phyloP scores from a whole-genome alignment of 2,113 vertebrate genomes.

The Lynx canadensis region DNA sequence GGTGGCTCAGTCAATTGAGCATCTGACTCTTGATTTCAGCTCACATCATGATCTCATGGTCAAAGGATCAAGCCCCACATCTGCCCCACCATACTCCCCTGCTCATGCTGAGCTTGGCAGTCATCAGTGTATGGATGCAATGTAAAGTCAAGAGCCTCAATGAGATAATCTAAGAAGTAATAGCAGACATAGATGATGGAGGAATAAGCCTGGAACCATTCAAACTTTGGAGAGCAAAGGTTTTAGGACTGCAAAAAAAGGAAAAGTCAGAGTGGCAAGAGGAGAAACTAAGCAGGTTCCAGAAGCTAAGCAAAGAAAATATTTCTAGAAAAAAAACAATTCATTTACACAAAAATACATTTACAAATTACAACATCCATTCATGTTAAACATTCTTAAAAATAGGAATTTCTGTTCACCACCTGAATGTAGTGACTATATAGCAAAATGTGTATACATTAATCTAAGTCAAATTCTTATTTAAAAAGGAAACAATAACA shows the following conservation, averaged over 20 bases:
- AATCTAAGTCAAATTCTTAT: not conserved
- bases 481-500: not conserved
- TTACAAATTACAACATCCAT: not conserved
- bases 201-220: not conserved
- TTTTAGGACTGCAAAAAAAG: not conserved
- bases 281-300: not conserved
- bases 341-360: not conserved
- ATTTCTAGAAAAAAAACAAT: not conserved
- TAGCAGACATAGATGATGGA: not conserved
- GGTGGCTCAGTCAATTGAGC: too few relatives aligned
- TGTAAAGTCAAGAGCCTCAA: not conserved
- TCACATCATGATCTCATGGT: too few relatives aligned
- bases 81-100: too few relatives aligned
- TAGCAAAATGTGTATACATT: not conserved
- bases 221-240: not conserved
- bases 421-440: not conserved
- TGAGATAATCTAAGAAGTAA: not conserved
- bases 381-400: not conserved
- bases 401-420: not conserved
- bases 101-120: not conserved
- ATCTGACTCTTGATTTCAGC: too few relatives aligned
- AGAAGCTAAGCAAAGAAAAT: not conserved
- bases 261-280: not conserved
- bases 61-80: too few relatives aligned
- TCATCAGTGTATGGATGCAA: not conserved